These are phyloP conservation scores for Linepithema humile DNA, from an alignment of 1,140 invertebrate species.

Conservation along the genomic window DNA sequence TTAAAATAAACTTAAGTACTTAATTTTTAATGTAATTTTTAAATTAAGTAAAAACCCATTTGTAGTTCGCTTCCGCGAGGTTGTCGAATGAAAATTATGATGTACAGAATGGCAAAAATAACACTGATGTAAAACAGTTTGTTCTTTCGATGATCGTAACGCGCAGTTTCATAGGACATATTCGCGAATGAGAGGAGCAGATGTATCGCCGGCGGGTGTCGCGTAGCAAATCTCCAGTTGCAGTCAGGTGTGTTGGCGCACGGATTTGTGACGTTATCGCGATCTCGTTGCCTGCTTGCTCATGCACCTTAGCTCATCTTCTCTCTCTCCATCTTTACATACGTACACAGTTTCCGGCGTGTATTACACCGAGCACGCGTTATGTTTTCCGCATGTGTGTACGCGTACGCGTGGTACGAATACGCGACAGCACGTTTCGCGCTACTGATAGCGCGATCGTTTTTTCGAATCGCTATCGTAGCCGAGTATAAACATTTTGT, in stretches of 20 bases:
- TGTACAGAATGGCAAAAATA: too few relatives aligned
- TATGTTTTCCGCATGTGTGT: conserved; percentile 5
- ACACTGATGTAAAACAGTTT: too few relatives aligned
- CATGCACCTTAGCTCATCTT: conserved; percentile 37
- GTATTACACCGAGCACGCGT: conserved; percentile 52
- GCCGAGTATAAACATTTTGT: conserved; percentile 28
- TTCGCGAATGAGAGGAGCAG: conserved; percentile 32
- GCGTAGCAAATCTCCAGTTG: conserved; percentile 72
- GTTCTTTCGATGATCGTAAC: neutral
- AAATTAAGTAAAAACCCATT: too few relatives aligned
- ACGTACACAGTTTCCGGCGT: conserved; percentile 11
- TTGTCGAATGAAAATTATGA: too few relatives aligned
- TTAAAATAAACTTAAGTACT: too few relatives aligned
- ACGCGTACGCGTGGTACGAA: neutral
- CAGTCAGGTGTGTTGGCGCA: conserved; percentile 73
- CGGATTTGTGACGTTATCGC: conserved; percentile 65
- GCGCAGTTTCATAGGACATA: neutral
- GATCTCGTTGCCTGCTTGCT: conserved; percentile 58
- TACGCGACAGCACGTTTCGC: conserved; percentile 22
- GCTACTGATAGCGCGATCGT: conserved; percentile 36
- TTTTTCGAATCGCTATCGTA: conserved; percentile 33
- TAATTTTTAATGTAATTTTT: too few relatives aligned
- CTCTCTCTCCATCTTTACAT: neutral
- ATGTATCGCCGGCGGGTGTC: conserved; percentile 60
- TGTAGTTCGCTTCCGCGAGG: too few relatives aligned